Evolutionary conservation across 2,113 vertebrate species (phyloP).

Genomic region (Pelusios castaneus): DNA sequence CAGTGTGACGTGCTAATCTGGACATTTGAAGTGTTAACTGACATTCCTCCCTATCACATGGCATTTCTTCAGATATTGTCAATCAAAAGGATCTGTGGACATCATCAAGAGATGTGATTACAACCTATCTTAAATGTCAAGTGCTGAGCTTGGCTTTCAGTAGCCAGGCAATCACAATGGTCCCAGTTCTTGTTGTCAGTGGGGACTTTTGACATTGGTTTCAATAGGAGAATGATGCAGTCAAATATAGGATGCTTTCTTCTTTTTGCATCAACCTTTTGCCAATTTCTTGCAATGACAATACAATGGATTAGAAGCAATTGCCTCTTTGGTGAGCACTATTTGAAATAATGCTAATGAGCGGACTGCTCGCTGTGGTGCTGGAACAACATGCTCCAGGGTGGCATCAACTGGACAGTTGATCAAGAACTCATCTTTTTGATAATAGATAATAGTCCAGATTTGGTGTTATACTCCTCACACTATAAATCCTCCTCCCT

Average conservation of each 20-base stretch:
- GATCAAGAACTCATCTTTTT: background rate
- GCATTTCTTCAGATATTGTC: background rate
- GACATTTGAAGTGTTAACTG: background rate
- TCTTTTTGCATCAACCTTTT: background rate
- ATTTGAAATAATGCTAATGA: background rate
- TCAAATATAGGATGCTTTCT: background rate
- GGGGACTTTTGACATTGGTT: background rate
- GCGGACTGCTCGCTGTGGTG: background rate
- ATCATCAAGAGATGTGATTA: background rate
- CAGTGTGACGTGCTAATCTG: background rate
- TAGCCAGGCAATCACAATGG: background rate
- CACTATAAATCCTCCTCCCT: background rate
- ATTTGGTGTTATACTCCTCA: background rate
- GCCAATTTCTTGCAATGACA: background rate
- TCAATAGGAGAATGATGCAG: background rate
- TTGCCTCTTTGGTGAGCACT: background rate
- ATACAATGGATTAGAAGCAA: background rate
- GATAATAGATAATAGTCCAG: background rate
- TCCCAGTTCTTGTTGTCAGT: background rate
- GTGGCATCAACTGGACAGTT: background rate
- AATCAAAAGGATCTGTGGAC: background rate
- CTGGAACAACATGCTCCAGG: background rate
- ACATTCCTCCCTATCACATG: background rate
- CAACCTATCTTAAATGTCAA: background rate
- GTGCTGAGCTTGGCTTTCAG: background rate